Conservation (phyloP, 1,140 invertebrate genomes). For the Sogatella furcifera region DNA sequence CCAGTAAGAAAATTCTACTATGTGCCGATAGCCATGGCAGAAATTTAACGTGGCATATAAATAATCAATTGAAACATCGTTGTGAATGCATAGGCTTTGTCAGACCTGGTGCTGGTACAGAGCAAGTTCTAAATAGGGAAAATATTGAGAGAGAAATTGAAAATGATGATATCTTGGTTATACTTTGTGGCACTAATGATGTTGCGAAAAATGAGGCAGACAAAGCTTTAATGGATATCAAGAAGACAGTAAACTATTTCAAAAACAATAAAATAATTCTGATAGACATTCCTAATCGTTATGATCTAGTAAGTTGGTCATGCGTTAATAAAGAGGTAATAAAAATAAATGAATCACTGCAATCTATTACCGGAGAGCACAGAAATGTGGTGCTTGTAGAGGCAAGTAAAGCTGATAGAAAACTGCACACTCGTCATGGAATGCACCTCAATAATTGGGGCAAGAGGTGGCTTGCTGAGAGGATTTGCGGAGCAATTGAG, state of each 20-base stretch:
- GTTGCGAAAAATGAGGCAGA: not conserved
- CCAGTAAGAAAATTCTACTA: slow-evolving; percentile 1
- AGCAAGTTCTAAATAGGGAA: not conserved
- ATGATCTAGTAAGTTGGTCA: slow-evolving; percentile 6
- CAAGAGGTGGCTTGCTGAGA: slow-evolving; percentile 5
- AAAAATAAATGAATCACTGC: slow-evolving; percentile 1
- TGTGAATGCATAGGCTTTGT: not conserved
- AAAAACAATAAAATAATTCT: slow-evolving; percentile 7
- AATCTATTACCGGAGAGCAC: not conserved
- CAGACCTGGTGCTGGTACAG: not conserved
- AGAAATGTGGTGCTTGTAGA: slow-evolving; percentile 7
- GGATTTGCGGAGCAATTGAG: too few species aligned
- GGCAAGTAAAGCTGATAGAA: slow-evolving; percentile 3
- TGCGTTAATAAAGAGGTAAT: slow-evolving; percentile 11
- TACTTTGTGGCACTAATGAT: slow-evolving; percentile 1
- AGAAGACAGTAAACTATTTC: not conserved
- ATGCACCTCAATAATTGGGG: slow-evolving; percentile 5
- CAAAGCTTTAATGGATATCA: not conserved
- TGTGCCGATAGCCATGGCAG: slow-evolving; percentile 4
- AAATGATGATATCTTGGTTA: not conserved
- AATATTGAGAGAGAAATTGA: not conserved
- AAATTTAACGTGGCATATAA: not conserved
- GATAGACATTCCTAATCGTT: slow-evolving; percentile 2
- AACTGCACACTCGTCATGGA: slow-evolving; percentile 6
- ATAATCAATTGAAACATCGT: not conserved